Evolutionary conservation across 2,888 invertebrate genomes (phyloP), one percentile per base, ranked within the genome.

Genomic region (Pelosia muscerda): DNA sequence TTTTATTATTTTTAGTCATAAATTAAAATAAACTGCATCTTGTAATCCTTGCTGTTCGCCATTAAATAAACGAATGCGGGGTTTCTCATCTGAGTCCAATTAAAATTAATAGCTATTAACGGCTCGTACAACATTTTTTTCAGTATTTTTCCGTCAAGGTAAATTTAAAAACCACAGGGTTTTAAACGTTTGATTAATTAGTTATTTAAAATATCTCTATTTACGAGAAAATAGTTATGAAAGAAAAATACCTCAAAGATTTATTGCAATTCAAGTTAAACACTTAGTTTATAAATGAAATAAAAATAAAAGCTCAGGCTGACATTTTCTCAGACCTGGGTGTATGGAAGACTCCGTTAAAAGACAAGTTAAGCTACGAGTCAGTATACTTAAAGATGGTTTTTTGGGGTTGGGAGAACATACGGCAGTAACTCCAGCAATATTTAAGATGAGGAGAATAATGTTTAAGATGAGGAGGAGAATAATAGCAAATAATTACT

Each of bases 41-140:
- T 23, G 57, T 25, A 57, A 66, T 66, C 31, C 62, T 15, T 28
- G 49, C 11, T 62, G 31, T 60, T 42, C 11, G 5, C 60, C 61
- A 59, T 56, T 26, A 56, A 65, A 68, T 42, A 62, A 74, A 71
- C 72, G 68, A 62, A 26, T 19, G n/a, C 23, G 10, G 26, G 54
- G 54, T 54, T 54, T 64, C 34, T 19, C 69, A 72, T 72, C 65
- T 59, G 56, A 10, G 54, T 49, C 58, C 60, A 69, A 71, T 78
- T 72, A 68, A 68, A 72, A 78, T 76, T 72, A 78, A 78, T 76
- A 61, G 67, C 60, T 26, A 34, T 58, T 56, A 53, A 64, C 28
- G 69, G 38, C 56, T 22, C 6, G 5, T 34, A 54, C 26, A 54
- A 69, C 34, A 19, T 22, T 56, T 72, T 57, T 56, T 26, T 6